A percentile compares a stretch with the other conserved stretches of the same genome.
These are phyloP conservation scores for Crotalus horridus DNA, from an alignment of 2,113 vertebrate species.

Conservation along the genomic window DNA sequence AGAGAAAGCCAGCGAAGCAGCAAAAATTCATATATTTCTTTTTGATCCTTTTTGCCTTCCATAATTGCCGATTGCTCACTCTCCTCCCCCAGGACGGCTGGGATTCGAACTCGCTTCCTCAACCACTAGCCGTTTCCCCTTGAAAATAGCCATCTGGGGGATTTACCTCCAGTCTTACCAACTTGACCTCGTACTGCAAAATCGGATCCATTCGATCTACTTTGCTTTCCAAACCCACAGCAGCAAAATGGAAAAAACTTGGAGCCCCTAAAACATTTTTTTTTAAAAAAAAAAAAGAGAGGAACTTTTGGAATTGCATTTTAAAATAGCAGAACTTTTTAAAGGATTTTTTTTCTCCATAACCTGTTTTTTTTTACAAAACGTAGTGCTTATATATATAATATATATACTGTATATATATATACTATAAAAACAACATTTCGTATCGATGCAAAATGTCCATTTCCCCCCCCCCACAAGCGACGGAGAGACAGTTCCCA, in stretches of 20 bases:
- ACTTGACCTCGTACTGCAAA: not conserved
- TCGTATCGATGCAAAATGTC: conserved; percentile 52
- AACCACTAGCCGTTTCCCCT: not conserved
- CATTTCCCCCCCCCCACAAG: conserved; percentile 30
- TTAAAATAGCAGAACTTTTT: conserved; percentile 29
- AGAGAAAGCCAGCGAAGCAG: not conserved
- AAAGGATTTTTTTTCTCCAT: conserved; percentile 49
- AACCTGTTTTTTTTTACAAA: conserved; percentile 48
- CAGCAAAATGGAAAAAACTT: not conserved
- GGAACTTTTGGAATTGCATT: not conserved
- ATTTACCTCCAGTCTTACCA: not conserved
- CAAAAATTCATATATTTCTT: not conserved
- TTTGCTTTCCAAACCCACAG: not conserved
- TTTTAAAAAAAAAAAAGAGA: not conserved
- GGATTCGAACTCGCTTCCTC: not conserved
- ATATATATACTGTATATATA: not conserved
- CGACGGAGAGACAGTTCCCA: conserved; percentile 49
- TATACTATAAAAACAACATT: conserved; percentile 24
- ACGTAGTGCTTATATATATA: conserved; percentile 46
- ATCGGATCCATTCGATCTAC: not conserved
- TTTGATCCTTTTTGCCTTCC: not conserved
- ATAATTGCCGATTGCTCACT: rapidly evolving
- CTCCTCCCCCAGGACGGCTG: not conserved
- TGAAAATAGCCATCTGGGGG: not conserved
- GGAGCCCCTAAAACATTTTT: not conserved